phyloP scores from a whole-genome alignment of 2,797 vertebrate species.

The Rachycentron canadum region DNA sequence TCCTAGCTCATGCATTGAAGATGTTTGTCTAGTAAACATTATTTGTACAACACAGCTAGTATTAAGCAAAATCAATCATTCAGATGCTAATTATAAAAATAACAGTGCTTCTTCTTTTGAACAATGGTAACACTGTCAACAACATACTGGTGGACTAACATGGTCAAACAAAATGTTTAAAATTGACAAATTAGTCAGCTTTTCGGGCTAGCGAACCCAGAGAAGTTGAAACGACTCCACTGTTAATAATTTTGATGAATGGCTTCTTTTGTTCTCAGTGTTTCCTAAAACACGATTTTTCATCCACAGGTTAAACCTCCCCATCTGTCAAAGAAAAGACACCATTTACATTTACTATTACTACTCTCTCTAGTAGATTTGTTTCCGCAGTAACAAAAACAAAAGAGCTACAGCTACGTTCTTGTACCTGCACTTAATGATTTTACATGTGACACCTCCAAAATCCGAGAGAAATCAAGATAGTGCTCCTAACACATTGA shows the following conservation, averaged over 20 bases:
- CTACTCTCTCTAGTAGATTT: neutral
- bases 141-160: too few species aligned
- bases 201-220: too few species aligned
- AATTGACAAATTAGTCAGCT: too few species aligned
- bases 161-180: too few species aligned
- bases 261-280: neutral
- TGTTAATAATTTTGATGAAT: neutral
- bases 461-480: conserved; percentile 22
- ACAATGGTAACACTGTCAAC: neutral
- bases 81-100: conserved; percentile 8
- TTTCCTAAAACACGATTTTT: conserved; percentile 4
- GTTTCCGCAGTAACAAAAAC: neutral
- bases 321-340: conserved; percentile 8
- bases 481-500: neutral
- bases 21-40: neutral
- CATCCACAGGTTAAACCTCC: neutral
- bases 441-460: neutral
- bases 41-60: conserved; percentile 6
- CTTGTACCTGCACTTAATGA: neutral
- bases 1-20: neutral
- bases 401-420: neutral
- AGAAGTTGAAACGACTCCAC: neutral
- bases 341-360: conserved; percentile 10
- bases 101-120: conserved; percentile 1
- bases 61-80: neutral